Percentiles rank a stretch among this genome's conserved stretches.
These are phyloP conservation scores for Drosophila affinis DNA, from an alignment of 2,888 invertebrate genomes.

Conservation along the genomic window DNA sequence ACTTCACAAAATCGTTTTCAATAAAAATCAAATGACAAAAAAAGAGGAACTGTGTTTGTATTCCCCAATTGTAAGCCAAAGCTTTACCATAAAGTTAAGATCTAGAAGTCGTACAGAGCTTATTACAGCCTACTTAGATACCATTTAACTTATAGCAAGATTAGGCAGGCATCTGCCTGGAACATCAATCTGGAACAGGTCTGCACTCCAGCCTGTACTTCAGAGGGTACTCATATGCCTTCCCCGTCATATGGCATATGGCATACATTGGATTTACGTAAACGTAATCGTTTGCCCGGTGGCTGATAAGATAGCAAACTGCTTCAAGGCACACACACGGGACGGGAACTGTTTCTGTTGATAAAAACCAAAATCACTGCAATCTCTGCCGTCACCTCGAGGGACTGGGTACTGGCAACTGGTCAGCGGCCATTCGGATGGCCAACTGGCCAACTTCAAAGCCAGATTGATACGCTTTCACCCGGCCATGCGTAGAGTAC, in stretches of 20 bases:
- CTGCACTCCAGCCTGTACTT: background rate
- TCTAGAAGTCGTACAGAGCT: background rate
- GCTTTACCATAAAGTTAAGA: background rate
- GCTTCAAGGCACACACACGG: constrained; percentile 30
- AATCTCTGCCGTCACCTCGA: constrained; percentile 54
- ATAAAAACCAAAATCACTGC: constrained; percentile 50
- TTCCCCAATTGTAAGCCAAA: no score
- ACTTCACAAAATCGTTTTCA: constrained; percentile 65
- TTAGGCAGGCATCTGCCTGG: background rate
- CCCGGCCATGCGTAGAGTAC: constrained; percentile 7
- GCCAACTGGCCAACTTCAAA: constrained; percentile 24
- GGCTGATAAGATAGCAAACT: constrained; percentile 55
- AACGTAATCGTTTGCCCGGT: constrained; percentile 22
- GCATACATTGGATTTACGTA: constrained; percentile 21
- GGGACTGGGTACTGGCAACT: constrained; percentile 9
- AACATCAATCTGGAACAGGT: background rate
- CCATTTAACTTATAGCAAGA: background rate
- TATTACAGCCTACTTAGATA: background rate
- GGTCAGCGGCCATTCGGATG: constrained; percentile 45
- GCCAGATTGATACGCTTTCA: constrained; percentile 52
- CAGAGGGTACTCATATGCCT: background rate
- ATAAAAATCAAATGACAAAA: constrained; percentile 53
- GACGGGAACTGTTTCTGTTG: constrained; percentile 13
- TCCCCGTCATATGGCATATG: constrained; percentile 30
- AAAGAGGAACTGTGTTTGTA: background rate